Evolutionary conservation across 1,140 invertebrate species (phyloP).

Genomic region (Eciton burchellii): DNA sequence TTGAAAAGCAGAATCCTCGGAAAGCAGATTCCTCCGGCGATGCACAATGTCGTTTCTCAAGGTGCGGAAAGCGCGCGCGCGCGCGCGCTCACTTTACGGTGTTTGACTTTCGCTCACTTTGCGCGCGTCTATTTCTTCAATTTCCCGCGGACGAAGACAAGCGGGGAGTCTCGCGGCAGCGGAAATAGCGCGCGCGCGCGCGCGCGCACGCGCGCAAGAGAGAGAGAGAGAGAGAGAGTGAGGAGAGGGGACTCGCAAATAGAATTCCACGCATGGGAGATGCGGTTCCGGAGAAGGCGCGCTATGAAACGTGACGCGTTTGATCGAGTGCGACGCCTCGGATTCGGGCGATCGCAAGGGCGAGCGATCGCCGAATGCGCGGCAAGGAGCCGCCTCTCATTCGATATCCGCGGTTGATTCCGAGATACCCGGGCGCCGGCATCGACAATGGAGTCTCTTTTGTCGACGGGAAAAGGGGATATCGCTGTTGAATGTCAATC

Average conservation of each 20-base stretch:
- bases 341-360: constrained; percentile 45
- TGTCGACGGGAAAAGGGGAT: constrained; percentile 76
- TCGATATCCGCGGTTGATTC: constrained; percentile 77
- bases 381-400: constrained; percentile 66
- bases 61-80: not conserved
- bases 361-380: constrained; percentile 40
- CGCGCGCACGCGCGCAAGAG: too few relatives aligned
- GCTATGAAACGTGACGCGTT: constrained; percentile 53
- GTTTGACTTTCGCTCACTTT: constrained; percentile 52
- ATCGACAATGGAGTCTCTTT: constrained; percentile 70
- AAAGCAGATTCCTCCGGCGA: constrained; percentile 21
- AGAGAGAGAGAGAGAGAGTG: too few relatives aligned
- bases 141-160: constrained; percentile 53
- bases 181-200: too few relatives aligned
- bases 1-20: too few relatives aligned
- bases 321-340: constrained; percentile 54
- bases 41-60: not conserved
- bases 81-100: not conserved
- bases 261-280: constrained; percentile 36
- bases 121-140: constrained; percentile 42
- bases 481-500: constrained; percentile 78
- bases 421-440: constrained; percentile 58
- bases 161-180: constrained; percentile 17
- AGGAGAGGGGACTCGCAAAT: constrained; percentile 51
- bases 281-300: not conserved